Evolutionary conservation across 2,113 vertebrate species (phyloP).

Genomic region (Copsychus sechellarum): DNA sequence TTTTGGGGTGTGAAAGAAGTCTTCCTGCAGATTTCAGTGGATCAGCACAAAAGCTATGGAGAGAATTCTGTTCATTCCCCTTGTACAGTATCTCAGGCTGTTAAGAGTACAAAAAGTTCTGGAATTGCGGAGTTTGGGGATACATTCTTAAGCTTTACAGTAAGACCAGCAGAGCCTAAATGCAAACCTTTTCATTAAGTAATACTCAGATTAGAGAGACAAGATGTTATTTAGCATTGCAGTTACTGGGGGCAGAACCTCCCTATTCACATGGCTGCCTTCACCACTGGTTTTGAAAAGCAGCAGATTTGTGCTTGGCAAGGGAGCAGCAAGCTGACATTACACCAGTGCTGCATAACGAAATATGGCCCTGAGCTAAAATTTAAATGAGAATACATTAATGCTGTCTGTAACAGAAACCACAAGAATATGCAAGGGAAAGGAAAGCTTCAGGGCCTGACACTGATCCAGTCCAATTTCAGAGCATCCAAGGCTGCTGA

Average conservation of each 20-base stretch:
- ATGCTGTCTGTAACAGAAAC: not conserved
- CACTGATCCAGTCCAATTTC: not conserved
- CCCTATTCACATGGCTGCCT: not conserved
- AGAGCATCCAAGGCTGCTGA: not conserved
- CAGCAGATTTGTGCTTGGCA: not conserved
- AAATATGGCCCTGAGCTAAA: not conserved
- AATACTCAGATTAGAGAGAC: not conserved
- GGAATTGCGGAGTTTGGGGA: not conserved
- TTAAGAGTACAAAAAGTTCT: not conserved
- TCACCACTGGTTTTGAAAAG: not conserved
- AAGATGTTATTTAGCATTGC: not conserved
- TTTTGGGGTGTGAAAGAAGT: not conserved
- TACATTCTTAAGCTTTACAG: not conserved
- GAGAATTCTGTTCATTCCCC: not conserved
- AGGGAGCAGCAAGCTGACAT: not conserved
- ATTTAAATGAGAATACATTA: not conserved
- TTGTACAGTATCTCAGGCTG: not conserved
- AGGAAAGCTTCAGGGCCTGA: not conserved
- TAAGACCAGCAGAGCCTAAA: not conserved
- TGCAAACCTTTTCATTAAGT: not conserved
- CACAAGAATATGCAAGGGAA: not conserved
- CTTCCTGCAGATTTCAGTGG: not conserved
- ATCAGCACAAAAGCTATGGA: not conserved
- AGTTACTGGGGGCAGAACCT: not conserved
- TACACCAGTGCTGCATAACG: not conserved